Evolutionary conservation across 2,888 invertebrate species (phyloP), one percentile per base, ranked within the genome.

Genomic region (Leptinotarsa tumamoca): DNA sequence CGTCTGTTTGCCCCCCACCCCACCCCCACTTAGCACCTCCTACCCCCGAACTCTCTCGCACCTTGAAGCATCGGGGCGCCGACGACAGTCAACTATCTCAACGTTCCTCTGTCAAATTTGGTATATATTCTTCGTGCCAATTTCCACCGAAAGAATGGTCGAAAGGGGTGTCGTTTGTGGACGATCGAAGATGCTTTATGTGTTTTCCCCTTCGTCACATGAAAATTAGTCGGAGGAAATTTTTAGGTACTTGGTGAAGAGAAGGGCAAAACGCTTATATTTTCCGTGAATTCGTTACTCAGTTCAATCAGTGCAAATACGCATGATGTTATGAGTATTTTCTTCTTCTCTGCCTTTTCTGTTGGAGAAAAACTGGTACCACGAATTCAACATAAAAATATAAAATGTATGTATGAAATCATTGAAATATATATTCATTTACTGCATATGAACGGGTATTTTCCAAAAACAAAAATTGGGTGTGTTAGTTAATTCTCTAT

Each of bases 1-100:
- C 86, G 85, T 84, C 86, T 84, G 82, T 82, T 80, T 75, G 79
- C 81, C 83, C 83, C 75, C 84, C 82, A 81, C 84, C 84, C 56
- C 61, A 58, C 72, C 72, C 71, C 71, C 67, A 23, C 21, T 73
- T 67, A 71, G 50, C 73, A 68, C 67, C 71, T 77, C 79, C 80
- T 77, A 79, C 76, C 27, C 51, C 54, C 67, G 56, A 71, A 52
- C 61, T 68, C 74, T 77, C 81, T 73, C 80, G 79, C 82, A 82
- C 82, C 82, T 84, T 81, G 79, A 79, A 80, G 76, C 78, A 73
- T 75, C 78, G 76, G 78, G 75, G 76, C 80, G 80, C 79, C 79
- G 79, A 81, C 78, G 79, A 82, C 82, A 83, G 84, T 83, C 83
- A 82, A 82, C 81, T 81, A 79, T 80, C 82, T 78, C 80, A 80